A percentile compares a stretch with the other conserved stretches of the same genome.
phyloP scores from a whole-genome alignment of 35 echinoderm and acorn worm genomes.

The Apostichopus californicus region DNA sequence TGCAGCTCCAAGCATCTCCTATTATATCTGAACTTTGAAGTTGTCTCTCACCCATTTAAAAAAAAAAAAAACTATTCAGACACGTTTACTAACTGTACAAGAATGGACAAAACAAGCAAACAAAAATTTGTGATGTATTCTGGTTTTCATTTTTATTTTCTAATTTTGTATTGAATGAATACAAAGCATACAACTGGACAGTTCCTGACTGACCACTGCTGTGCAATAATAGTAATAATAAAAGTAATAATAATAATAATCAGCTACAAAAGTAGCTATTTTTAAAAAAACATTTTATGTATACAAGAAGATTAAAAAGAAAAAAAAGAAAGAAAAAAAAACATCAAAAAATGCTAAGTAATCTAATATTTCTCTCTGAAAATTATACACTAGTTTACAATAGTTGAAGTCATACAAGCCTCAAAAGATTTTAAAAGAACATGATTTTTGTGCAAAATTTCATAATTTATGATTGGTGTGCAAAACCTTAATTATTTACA shows the following conservation, averaged over 20 bases:
- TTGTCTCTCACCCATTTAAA: too few species aligned
- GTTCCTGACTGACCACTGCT: conserved; percentile 12
- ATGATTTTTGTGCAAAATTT: conserved; percentile 2
- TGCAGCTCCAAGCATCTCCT: too few species aligned
- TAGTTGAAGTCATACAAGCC: background rate
- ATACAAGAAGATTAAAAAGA: background rate
- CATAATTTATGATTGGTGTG: background rate
- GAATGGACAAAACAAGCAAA: background rate
- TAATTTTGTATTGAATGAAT: conserved; percentile 23
- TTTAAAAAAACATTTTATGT: background rate
- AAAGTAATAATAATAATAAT: too few species aligned
- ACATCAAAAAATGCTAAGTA: background rate
- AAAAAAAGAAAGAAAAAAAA: background rate
- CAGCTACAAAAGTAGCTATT: background rate
- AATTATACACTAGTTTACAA: background rate
- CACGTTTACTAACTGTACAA: background rate
- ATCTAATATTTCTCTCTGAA: background rate
- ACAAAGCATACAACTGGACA: conserved; percentile 18
- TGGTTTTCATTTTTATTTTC: background rate
- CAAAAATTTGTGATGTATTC: background rate
- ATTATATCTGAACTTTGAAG: too few species aligned
- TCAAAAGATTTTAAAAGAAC: background rate
- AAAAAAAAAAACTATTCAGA: too few species aligned
- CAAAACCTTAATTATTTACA: too few species aligned
- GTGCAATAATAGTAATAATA: background rate